These are phyloP conservation scores for Pavo muticus DNA, from an alignment of 2,113 vertebrate genomes.

Conservation along the genomic window DNA sequence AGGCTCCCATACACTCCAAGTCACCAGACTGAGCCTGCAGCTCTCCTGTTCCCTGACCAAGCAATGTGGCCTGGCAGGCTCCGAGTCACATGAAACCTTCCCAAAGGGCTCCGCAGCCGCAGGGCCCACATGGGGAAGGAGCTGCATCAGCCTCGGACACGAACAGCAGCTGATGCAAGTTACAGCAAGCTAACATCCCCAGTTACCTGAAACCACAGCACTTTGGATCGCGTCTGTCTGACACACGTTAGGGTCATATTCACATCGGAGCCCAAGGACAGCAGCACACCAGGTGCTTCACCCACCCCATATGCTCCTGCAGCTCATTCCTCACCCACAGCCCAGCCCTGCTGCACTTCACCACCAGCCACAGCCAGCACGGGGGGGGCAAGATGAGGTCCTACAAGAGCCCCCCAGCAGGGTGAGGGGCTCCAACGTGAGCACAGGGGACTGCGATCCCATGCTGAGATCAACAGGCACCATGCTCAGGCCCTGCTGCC, in stretches of 20 bases:
- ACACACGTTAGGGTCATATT: background rate
- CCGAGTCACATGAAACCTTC: background rate
- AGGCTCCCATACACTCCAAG: background rate
- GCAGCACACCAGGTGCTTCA: background rate
- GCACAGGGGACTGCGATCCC: accelerated
- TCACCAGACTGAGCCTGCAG: background rate
- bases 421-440: accelerated
- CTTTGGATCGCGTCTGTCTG: background rate
- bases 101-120: slow-evolving; percentile 9
- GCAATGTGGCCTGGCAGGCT: background rate
- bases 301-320: background rate
- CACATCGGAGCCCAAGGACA: background rate
- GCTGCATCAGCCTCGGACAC: background rate
- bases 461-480: accelerated
- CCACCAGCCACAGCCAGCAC: background rate
- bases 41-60: background rate
- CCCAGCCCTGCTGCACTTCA: background rate
- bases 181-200: background rate
- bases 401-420: background rate
- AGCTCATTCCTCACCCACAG: background rate
- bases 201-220: accelerated
- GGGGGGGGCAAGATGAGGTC: background rate
- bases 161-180: slow-evolving; percentile 18
- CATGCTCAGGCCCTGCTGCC: background rate
- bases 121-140: background rate